A percentile compares a stretch with the other conserved stretches of the same genome.
Evolutionary conservation across 2,888 invertebrate species (phyloP).

Genomic region (Reticulitermes lucifugus): DNA sequence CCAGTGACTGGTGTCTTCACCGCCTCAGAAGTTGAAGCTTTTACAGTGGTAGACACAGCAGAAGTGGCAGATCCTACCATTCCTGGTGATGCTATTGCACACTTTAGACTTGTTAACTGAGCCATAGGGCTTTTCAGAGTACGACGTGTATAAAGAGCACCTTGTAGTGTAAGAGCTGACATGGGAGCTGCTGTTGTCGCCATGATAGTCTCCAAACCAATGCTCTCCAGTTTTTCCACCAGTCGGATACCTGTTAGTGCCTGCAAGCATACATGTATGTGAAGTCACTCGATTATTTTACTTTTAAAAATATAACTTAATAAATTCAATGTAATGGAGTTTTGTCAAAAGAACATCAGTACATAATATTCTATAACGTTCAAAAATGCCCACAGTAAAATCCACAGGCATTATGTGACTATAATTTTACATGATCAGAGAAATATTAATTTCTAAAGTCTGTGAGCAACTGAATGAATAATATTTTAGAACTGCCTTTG

Average conservation of each 20-base stretch:
- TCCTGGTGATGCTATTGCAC: conserved; percentile 57
- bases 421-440: too few relatives aligned
- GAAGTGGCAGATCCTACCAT: not conserved
- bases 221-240: conserved; percentile 75
- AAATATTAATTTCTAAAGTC: too few relatives aligned
- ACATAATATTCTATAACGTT: too few relatives aligned
- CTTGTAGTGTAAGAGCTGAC: conserved; percentile 73
- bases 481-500: too few relatives aligned
- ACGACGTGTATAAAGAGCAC: conserved; percentile 72
- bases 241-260: conserved; percentile 68
- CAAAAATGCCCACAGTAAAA: too few relatives aligned
- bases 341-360: too few relatives aligned
- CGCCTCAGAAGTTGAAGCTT: not conserved
- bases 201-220: conserved; percentile 76
- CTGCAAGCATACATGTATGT: conserved; percentile 52
- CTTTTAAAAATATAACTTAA: too few relatives aligned
- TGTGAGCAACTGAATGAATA: too few relatives aligned
- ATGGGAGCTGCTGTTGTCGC: conserved; percentile 70
- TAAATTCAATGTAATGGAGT: too few relatives aligned
- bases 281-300: not conserved
- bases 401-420: too few relatives aligned
- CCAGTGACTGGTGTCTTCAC: not conserved
- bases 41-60: conserved; percentile 53
- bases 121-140: conserved; percentile 82
- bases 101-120: conserved; percentile 80